These are phyloP conservation scores for Odobenus rosmarus DNA, from an alignment of 2,113 vertebrate genomes.

Conservation along the genomic window DNA sequence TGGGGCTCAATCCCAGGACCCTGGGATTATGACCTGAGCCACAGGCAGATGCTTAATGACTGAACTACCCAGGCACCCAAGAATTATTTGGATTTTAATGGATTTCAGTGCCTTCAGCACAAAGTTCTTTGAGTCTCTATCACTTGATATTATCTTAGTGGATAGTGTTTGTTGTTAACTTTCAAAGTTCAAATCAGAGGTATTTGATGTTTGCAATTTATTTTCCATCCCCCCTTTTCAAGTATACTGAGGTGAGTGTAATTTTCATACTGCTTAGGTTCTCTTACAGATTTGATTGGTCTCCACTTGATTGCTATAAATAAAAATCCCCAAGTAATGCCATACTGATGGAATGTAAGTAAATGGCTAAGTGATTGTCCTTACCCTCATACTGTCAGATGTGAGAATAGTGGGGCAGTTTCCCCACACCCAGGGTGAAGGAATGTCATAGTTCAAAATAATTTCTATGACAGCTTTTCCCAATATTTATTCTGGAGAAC, in stretches of 20 bases:
- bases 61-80: neutral
- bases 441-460: neutral
- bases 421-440: neutral
- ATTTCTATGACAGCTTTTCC: neutral
- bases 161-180: neutral
- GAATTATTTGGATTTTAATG: conserved; percentile 56
- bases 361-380: neutral
- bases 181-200: conserved; percentile 22
- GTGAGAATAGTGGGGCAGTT: neutral
- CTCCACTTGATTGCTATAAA: neutral
- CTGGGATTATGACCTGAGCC: no score
- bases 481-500: neutral
- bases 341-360: neutral
- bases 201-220: neutral
- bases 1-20: no score
- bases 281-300: neutral
- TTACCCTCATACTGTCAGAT: neutral
- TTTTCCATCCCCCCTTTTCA: neutral
- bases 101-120: neutral
- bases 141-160: neutral
- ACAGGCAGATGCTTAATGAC: no score
- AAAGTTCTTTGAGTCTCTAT: neutral
- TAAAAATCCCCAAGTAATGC: neutral
- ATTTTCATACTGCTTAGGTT: conserved; percentile 20
- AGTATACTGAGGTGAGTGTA: neutral